Evolutionary conservation across 92 coral and sea anemone species (phyloP).

Genomic region (Blastomussa wellsi): DNA sequence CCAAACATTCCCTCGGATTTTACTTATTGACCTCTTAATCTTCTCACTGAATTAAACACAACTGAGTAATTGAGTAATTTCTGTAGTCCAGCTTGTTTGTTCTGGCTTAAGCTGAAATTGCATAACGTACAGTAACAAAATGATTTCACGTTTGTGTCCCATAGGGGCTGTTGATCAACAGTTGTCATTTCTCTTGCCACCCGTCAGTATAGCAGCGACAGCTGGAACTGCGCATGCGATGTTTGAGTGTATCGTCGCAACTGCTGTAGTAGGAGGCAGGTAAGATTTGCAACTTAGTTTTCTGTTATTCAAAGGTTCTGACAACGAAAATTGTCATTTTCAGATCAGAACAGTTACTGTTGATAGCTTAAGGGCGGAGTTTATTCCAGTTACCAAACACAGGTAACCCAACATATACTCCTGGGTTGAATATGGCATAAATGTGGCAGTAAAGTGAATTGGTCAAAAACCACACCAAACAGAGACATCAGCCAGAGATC

Average conservation of each 20-base stretch:
- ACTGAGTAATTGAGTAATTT: not conserved
- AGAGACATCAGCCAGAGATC: no score
- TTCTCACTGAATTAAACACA: no score
- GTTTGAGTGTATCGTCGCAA: conserved; percentile 35
- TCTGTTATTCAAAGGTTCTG: not conserved
- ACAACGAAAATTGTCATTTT: no score
- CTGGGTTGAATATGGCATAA: no score
- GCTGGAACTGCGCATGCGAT: conserved; percentile 4
- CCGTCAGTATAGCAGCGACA: not conserved
- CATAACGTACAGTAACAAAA: not conserved
- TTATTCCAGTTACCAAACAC: no score
- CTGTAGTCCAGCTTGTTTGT: not conserved
- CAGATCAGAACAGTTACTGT: no score
- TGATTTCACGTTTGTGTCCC: not conserved
- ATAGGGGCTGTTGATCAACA: not conserved
- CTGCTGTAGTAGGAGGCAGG: not conserved
- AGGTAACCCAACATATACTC: no score
- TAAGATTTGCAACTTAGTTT: not conserved
- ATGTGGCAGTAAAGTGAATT: no score
- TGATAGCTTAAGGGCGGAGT: no score
- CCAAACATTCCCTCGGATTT: not conserved
- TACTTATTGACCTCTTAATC: no score
- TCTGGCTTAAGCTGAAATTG: no score
- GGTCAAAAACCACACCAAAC: no score
- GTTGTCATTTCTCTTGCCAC: conserved; percentile 7